These are phyloP conservation scores for Peromyscus maniculatus DNA, from an alignment of 2,113 vertebrate species.

Conservation along the genomic window DNA sequence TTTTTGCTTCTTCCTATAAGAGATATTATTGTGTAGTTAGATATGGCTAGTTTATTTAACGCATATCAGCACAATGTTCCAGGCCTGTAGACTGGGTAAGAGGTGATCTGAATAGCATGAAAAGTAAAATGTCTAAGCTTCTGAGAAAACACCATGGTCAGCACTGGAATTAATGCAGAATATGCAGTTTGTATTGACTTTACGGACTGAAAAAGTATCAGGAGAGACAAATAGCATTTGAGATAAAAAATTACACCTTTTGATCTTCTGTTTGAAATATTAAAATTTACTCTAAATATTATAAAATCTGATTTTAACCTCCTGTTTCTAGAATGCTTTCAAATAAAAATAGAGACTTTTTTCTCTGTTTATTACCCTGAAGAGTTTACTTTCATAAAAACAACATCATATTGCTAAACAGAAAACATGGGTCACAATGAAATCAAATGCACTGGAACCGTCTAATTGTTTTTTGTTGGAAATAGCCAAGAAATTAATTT, in stretches of 20 bases:
- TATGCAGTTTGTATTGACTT: too few relatives aligned
- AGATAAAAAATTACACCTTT: not conserved
- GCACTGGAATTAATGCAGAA: not conserved
- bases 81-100: not conserved
- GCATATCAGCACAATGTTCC: not conserved
- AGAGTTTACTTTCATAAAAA: not conserved
- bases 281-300: not conserved
- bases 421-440: not conserved
- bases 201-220: not conserved
- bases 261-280: not conserved
- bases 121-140: not conserved
- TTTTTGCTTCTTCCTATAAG: not conserved
- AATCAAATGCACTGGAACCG: not conserved
- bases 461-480: not conserved
- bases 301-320: not conserved
- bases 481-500: not conserved
- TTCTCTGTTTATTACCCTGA: not conserved
- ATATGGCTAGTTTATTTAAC: not conserved
- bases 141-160: not conserved
- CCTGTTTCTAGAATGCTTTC: not conserved
- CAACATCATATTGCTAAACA: not conserved
- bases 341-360: not conserved
- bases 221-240: not conserved
- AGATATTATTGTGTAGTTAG: not conserved
- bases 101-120: not conserved